phyloP scores from a whole-genome alignment of 2,888 invertebrate genomes.

The Chalcosyrphus nemorum region DNA sequence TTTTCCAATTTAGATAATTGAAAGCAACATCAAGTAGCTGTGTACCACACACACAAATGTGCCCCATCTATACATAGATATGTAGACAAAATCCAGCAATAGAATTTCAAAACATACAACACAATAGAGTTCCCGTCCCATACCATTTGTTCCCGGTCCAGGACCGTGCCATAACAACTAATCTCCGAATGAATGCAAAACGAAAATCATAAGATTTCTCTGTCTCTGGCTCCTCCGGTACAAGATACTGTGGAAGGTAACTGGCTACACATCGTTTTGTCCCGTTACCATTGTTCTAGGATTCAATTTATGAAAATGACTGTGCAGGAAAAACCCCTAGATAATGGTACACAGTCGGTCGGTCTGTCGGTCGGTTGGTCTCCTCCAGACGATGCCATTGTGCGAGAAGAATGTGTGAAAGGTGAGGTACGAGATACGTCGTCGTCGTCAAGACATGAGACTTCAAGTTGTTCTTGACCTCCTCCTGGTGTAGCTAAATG shows the following conservation, averaged over 20 bases:
- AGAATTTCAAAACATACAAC: conserved; percentile 4
- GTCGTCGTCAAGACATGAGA: neutral
- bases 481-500: neutral
- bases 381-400: neutral
- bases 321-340: neutral
- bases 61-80: neutral
- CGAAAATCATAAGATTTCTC: conserved; percentile 6
- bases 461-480: neutral
- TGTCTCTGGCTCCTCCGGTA: too few relatives aligned
- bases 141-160: neutral
- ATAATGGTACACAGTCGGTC: neutral
- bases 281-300: conserved; percentile 5
- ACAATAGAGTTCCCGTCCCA: conserved; percentile 1
- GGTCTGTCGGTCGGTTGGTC: neutral
- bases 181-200: conserved; percentile 6
- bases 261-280: neutral
- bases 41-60: conserved; percentile 22
- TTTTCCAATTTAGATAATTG: conserved; percentile 51
- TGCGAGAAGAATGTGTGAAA: neutral
- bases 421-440: neutral
- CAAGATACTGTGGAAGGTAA: too few relatives aligned
- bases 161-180: neutral
- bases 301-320: conserved; percentile 46
- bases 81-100: neutral
- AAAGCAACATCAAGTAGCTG: conserved; percentile 35